phyloP scores from a whole-genome alignment of 2,888 invertebrate species.

The Brachyptera risi region DNA sequence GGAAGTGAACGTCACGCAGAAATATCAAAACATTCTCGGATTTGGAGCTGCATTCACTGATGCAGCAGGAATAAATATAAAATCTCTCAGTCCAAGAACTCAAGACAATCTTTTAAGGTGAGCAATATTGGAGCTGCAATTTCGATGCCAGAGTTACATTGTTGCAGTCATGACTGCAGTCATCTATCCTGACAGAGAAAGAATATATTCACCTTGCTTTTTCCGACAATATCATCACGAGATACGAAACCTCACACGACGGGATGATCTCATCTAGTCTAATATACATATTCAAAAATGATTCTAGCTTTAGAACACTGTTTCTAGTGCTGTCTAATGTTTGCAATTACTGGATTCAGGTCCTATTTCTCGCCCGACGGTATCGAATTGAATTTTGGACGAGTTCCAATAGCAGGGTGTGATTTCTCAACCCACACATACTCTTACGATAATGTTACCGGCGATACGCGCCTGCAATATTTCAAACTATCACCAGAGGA shows the following conservation, averaged over 20 bases:
- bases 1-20: slow-evolving; percentile 24
- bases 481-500: slow-evolving; percentile 43
- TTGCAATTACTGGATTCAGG: no score
- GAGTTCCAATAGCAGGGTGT: slow-evolving; percentile 54
- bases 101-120: slow-evolving; percentile 30
- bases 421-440: slow-evolving; percentile 54
- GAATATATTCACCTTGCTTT: no score
- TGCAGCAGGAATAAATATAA: slow-evolving; percentile 47
- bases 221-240: no score
- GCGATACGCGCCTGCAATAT: slow-evolving; percentile 41
- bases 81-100: slow-evolving; percentile 37
- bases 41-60: slow-evolving; percentile 51
- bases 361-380: slow-evolving; percentile 47
- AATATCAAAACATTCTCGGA: slow-evolving; percentile 43
- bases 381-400: slow-evolving; percentile 49
- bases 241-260: no score
- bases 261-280: no score
- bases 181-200: no score
- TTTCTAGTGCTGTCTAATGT: no score
- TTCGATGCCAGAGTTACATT: no score
- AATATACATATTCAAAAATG: no score
- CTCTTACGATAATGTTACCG: slow-evolving; percentile 49
- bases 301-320: no score
- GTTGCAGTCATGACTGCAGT: no score
- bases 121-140: slow-evolving; percentile 13